These are phyloP conservation scores for Lasioglossum marginatum DNA, from an alignment of 2,888 invertebrate species.

Conservation along the genomic window DNA sequence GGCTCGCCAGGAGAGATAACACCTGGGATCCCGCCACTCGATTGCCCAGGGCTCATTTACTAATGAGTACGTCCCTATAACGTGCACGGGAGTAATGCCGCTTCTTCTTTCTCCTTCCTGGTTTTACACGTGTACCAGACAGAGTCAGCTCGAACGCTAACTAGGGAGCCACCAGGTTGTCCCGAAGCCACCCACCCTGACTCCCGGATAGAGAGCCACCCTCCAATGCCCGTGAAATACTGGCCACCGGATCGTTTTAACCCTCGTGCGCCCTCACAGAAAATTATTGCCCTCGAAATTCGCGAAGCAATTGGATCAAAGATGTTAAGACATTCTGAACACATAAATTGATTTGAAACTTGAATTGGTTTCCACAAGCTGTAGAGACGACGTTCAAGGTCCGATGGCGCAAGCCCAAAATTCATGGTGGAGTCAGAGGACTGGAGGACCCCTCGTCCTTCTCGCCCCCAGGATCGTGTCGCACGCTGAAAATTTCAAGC, in stretches of 20 bases:
- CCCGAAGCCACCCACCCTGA: neutral
- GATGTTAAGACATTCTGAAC: neutral
- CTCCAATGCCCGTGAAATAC: neutral
- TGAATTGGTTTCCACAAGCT: neutral
- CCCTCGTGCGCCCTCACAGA: neutral
- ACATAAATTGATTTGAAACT: too few species aligned
- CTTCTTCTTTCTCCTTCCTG: constrained; percentile 61
- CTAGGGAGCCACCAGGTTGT: constrained; percentile 4
- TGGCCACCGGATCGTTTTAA: neutral
- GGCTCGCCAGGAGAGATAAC: constrained; percentile 72
- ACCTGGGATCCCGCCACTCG: constrained; percentile 79
- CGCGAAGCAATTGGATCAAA: neutral
- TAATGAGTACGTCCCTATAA: constrained; percentile 80
- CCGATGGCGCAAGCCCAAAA: constrained; percentile 1
- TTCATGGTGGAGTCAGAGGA: neutral
- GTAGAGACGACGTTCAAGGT: neutral
- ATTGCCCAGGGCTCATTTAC: constrained; percentile 80
- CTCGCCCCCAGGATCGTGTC: neutral
- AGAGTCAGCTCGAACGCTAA: neutral
- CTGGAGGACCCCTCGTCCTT: neutral
- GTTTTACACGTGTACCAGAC: constrained; percentile 7
- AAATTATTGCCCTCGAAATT: neutral
- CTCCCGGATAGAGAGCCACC: neutral
- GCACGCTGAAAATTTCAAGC: constrained; percentile 12
- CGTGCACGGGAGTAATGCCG: constrained; percentile 63